Evolutionary conservation across 2,888 invertebrate genomes (phyloP).

Genomic region (Gnatocerus cornutus): DNA sequence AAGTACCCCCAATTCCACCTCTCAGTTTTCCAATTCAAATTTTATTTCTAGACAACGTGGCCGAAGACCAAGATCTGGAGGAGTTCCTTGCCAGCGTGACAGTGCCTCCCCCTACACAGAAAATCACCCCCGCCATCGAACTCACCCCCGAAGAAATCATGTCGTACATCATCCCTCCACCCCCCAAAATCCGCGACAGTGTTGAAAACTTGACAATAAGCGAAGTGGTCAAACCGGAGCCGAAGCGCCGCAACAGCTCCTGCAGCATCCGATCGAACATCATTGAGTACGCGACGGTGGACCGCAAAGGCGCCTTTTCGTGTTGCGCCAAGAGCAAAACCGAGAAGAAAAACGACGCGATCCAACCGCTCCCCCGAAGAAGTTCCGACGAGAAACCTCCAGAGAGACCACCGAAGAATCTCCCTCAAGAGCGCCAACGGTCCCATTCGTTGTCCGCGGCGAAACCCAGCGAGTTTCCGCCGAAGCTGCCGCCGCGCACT

Average conservation of each 20-base stretch:
- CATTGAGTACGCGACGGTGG: conserved; percentile 83
- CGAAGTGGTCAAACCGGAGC: conserved; percentile 38
- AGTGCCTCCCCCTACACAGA: conserved; percentile 86
- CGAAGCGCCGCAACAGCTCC: conserved; percentile 72
- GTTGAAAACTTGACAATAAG: conserved; percentile 57
- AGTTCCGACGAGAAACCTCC: conserved; percentile 77
- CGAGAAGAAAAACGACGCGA: conserved; percentile 70
- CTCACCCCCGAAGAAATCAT: conserved; percentile 88
- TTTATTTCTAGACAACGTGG: too few relatives aligned
- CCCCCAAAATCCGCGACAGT: conserved; percentile 72
- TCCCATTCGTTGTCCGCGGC: conserved; percentile 73
- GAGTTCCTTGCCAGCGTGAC: conserved; percentile 88
- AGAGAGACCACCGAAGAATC: conserved; percentile 69
- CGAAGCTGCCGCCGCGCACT: conserved; percentile 74
- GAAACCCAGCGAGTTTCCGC: conserved; percentile 67
- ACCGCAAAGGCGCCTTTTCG: conserved; percentile 81
- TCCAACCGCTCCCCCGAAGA: conserved; percentile 79
- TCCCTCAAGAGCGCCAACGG: conserved; percentile 72
- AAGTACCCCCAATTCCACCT: too few relatives aligned
- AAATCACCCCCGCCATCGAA: conserved; percentile 83
- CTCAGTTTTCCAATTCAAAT: too few relatives aligned
- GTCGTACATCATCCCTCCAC: conserved; percentile 89
- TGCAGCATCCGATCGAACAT: conserved; percentile 73
- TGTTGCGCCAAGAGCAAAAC: conserved; percentile 79
- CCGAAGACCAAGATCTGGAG: conserved; percentile 78